Percentiles rank a stretch among this genome's conserved stretches.
Evolutionary conservation across 2,888 invertebrate species (phyloP).

Genomic region (Chesias legatella): DNA sequence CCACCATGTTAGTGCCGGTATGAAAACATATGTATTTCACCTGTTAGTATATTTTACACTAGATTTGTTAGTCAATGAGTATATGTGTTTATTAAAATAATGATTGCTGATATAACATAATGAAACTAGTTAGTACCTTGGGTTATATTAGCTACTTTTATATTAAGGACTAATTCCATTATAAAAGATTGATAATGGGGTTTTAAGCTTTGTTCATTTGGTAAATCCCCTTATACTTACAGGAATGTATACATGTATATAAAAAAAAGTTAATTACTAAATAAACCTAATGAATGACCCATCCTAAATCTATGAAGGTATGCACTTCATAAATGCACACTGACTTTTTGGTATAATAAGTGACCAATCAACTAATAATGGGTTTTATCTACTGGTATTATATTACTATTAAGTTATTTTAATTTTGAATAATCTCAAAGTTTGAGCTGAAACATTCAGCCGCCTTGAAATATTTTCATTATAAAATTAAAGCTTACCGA

Average conservation of each 20-base stretch:
- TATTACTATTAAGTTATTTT: conserved; percentile 16
- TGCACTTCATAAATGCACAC: conserved; percentile 66
- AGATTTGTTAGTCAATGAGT: conserved; percentile 18
- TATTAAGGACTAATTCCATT: conserved; percentile 7
- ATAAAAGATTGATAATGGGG: conserved; percentile 17
- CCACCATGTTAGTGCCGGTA: conserved; percentile 34
- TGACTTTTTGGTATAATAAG: conserved; percentile 54
- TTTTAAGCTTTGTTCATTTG: conserved; percentile 10
- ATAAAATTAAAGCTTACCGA: conserved; percentile 64
- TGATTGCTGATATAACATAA: conserved; percentile 7
- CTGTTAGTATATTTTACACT: conserved; percentile 18
- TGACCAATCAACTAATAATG: conserved; percentile 15
- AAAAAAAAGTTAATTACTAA: no score
- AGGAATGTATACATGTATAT: conserved; percentile 53
- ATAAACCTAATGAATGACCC: conserved; percentile 28
- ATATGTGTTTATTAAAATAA: conserved; percentile 5
- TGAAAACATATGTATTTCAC: conserved; percentile 9
- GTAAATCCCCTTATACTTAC: conserved; percentile 43
- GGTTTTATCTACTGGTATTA: conserved; percentile 18
- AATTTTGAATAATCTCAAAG: conserved; percentile 6
- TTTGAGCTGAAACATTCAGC: conserved; percentile 34
- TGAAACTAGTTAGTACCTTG: conserved; percentile 24
- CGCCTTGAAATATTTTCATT: conserved; percentile 44
- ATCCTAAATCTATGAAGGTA: conserved; percentile 49
- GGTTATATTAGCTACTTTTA: conserved; percentile 14